Conservation (phyloP, 2,113 vertebrate genomes). For the Brachypodius melanocephalos region DNA sequence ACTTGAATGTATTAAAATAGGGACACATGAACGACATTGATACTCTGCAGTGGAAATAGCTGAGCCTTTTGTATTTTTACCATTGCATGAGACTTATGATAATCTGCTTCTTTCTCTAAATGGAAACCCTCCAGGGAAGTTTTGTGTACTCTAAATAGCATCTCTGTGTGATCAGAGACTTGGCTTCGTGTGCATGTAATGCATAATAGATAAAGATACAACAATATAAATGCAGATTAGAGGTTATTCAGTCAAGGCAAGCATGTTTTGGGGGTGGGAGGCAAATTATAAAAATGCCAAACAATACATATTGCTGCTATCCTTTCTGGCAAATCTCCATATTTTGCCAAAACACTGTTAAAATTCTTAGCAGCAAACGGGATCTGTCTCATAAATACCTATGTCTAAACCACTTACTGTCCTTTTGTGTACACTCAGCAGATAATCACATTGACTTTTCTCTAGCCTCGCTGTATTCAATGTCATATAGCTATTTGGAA, state of each 20-base stretch:
- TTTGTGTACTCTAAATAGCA: slow-evolving; percentile 75
- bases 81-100: slow-evolving; percentile 18
- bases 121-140: slow-evolving; percentile 72
- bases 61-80: slow-evolving; percentile 30
- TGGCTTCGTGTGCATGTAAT: slow-evolving; percentile 50
- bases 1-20: slow-evolving; percentile 52
- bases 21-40: slow-evolving; percentile 43
- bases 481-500: slow-evolving; percentile 22
- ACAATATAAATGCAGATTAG: slow-evolving; percentile 61
- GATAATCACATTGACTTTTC: slow-evolving; percentile 1
- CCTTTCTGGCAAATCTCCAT: slow-evolving; percentile 22
- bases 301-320: neutral
- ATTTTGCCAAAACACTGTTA: neutral
- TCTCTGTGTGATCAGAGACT: slow-evolving; percentile 70
- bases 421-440: neutral
- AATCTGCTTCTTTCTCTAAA: slow-evolving; percentile 62
- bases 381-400: slow-evolving; percentile 15
- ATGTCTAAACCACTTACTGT: neutral
- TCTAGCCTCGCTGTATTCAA: neutral
- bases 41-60: slow-evolving; percentile 50
- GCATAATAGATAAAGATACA: slow-evolving; percentile 51
- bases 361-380: neutral
- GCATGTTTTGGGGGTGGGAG: neutral
- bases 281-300: slow-evolving; percentile 33
- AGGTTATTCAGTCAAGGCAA: slow-evolving; percentile 64